A percentile compares a stretch with the other conserved stretches of the same genome.
phyloP scores from a whole-genome alignment of 2,113 vertebrate genomes.

The Thymallus thymallus region DNA sequence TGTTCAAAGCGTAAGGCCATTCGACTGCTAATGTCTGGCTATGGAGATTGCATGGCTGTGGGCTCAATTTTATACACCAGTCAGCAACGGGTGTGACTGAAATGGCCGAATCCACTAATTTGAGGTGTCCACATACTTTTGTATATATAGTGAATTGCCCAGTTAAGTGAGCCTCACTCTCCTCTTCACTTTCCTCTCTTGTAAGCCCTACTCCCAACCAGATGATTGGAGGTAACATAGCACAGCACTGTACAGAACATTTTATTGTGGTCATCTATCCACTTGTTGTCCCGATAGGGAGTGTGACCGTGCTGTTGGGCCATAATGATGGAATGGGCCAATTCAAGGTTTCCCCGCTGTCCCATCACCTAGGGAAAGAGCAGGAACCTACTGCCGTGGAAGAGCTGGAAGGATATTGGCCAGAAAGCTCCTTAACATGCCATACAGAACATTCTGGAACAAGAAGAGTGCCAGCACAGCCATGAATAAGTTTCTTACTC shows the following conservation, averaged over 20 bases:
- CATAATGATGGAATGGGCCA: constrained; percentile 86
- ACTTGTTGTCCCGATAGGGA: constrained; percentile 65
- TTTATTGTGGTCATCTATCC: background rate
- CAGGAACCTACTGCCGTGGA: constrained; percentile 80
- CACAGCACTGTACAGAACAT: no score
- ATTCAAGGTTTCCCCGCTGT: constrained; percentile 77
- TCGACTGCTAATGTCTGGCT: no score
- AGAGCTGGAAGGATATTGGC: constrained; percentile 88
- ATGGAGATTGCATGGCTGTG: no score
- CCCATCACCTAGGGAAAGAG: constrained; percentile 82
- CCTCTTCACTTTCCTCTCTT: no score
- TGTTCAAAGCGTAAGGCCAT: no score
- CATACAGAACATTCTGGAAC: background rate
- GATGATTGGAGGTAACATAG: no score
- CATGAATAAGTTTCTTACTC: background rate
- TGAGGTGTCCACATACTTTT: no score
- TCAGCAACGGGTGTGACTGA: no score
- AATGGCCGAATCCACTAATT: no score
- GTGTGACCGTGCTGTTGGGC: constrained; percentile 84
- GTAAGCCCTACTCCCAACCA: no score
- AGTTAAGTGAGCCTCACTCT: constrained; percentile 64
- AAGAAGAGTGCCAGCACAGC: background rate
- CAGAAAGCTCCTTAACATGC: constrained; percentile 76
- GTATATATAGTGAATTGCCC: constrained; percentile 59
- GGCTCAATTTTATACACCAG: no score